Evolutionary conservation across 2,113 vertebrate genomes (phyloP).

Genomic region (Tympanuchus pallidicinctus): DNA sequence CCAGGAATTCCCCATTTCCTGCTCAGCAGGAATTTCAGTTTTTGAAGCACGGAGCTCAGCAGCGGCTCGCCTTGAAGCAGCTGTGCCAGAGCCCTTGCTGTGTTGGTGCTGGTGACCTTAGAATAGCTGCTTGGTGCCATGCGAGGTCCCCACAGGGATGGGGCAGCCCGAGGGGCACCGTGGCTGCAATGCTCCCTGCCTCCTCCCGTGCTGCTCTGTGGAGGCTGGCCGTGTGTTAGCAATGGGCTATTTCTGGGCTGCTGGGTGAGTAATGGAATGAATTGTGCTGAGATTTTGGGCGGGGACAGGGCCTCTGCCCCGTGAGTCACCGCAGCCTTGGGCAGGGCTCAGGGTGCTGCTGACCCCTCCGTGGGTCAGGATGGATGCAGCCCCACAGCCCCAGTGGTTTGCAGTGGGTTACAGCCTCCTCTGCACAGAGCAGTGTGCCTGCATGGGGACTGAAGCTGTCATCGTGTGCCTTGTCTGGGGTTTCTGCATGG

Average conservation of each 20-base stretch:
- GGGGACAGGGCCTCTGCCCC: conserved; percentile 17
- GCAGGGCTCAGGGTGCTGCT: not conserved
- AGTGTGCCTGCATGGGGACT: not conserved
- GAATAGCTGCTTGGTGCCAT: not conserved
- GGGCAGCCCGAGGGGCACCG: not conserved
- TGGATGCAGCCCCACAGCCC: not conserved
- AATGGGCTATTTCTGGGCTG: conserved; percentile 41
- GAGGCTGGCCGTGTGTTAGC: not conserved
- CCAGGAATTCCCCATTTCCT: conserved; percentile 54
- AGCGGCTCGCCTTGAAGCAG: not conserved
- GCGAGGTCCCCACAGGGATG: accelerated
- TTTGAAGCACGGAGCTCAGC: not conserved
- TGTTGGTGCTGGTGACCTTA: not conserved
- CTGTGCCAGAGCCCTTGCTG: not conserved
- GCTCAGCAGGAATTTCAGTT: conserved; percentile 16
- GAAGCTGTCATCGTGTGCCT: accelerated
- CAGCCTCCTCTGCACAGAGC: not conserved
- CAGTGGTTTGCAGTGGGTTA: not conserved
- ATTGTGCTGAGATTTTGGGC: conserved; percentile 37
- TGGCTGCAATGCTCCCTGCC: not conserved
- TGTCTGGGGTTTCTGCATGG: not conserved
- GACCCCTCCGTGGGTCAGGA: not conserved
- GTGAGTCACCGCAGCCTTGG: not conserved
- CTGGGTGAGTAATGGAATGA: conserved; percentile 60
- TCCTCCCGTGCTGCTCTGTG: not conserved